Evolutionary conservation across 2,797 vertebrate genomes (phyloP), one percentile per base, ranked within the genome.

Genomic region (Micromesistius poutassou): DNA sequence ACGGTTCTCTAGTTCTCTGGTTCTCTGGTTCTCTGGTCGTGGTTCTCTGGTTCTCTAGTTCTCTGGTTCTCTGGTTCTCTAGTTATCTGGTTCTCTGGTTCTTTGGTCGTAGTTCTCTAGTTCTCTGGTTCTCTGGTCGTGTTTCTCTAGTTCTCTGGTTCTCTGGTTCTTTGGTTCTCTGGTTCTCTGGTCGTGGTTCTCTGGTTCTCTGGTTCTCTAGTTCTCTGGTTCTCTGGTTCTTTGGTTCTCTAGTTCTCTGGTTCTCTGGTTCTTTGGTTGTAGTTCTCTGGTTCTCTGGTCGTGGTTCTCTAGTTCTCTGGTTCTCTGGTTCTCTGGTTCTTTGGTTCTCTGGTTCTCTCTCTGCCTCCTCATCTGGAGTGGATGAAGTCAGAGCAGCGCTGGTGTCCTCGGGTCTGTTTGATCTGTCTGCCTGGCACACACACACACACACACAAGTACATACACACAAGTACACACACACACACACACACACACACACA

Each of bases 301-400:
- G 0, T 33, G 33, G 33, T 35, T 35, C 33, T 35, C 33, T 35
- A 6, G 33, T 35, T 6, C 0, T 7, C 0, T 7, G 33, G 33
- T 35, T 35, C 33, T 33, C 33, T 33, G 33, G 2, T 33, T 0
- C 2, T 33, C 2, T 33, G 33, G 33, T 33, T 33, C 33, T 50
- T 14, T 50, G 10, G 13, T 28, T 35, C 74, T 72, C 73, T 25
- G 28, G 4, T 9, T 66, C 25, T 28, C 62, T 68, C 62, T 28
- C 62, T 68, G n/a, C 62, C 62, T 12, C 62, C 62, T 68, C 97
- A 98, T 98, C 96, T 98, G 97, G 96, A 96, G 90, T 91, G 93
- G 91, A 96, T 97, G 94, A 96, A 96, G 93, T 95, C 94, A 87
- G 85, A 93, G 95, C 96, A 96, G 97, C 95, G 94, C 93, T 96